Evolutionary conservation across 2,113 vertebrate genomes (phyloP).

Genomic region (Dicrurus megarhynchus): DNA sequence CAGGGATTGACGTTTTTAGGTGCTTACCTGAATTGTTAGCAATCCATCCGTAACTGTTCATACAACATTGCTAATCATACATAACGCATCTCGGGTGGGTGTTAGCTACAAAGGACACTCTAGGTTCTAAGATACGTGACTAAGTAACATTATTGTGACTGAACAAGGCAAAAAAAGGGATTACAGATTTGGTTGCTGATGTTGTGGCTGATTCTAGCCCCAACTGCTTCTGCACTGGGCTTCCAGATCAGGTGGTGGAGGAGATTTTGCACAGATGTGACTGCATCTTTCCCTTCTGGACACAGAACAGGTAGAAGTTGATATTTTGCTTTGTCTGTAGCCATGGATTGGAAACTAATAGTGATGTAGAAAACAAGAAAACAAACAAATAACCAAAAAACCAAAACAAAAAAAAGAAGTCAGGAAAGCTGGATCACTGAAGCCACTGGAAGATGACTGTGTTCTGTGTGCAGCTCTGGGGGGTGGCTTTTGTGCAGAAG

Average conservation of each 20-base stretch:
- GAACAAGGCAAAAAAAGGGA: neutral
- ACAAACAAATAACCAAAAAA: neutral
- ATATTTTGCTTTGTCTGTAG: neutral
- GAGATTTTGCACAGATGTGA: neutral
- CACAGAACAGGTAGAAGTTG: neutral
- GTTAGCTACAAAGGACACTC: neutral
- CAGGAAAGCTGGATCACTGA: neutral
- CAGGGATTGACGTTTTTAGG: neutral
- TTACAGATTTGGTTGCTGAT: neutral
- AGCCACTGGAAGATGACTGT: neutral
- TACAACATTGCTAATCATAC: neutral
- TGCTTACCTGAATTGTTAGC: neutral
- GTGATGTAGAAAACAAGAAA: neutral
- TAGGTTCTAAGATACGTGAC: neutral
- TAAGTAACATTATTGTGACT: neutral
- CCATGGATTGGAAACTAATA: neutral
- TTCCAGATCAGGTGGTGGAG: neutral
- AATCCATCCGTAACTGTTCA: neutral
- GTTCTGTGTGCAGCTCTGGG: neutral
- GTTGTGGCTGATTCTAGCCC: neutral
- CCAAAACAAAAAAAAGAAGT: neutral
- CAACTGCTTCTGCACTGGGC: neutral
- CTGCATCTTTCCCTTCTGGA: neutral
- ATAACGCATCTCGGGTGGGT: neutral
- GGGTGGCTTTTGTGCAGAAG: neutral